Conservation (phyloP, 2,797 vertebrate genomes). For the Picus viridis region DNA sequence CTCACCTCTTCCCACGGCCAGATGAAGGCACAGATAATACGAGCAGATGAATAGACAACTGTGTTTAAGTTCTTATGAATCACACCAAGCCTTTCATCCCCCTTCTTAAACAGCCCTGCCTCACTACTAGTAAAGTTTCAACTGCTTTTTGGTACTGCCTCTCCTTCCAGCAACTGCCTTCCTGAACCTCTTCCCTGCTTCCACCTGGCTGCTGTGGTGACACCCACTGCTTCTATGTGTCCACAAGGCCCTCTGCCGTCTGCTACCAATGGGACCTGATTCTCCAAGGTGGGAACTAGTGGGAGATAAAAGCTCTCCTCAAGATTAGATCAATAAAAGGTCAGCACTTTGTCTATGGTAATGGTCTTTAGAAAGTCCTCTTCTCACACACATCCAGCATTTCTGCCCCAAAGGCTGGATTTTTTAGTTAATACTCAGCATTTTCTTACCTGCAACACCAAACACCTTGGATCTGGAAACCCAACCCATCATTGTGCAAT, state of each 20-base stretch:
- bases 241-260: rapidly evolving
- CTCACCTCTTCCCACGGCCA: conserved; percentile 58
- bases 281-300: neutral
- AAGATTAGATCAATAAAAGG: neutral
- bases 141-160: neutral
- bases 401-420: neutral
- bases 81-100: conserved; percentile 21
- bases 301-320: neutral
- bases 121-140: conserved; percentile 42
- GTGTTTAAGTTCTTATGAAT: conserved; percentile 3
- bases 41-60: conserved; percentile 28
- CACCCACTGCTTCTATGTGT: rapidly evolving
- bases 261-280: neutral
- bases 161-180: neutral
- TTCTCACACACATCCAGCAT: neutral
- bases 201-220: rapidly evolving
- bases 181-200: neutral
- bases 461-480: neutral
- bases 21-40: conserved; percentile 52
- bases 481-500: neutral
- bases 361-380: neutral
- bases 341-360: neutral
- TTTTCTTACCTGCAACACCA: conserved; percentile 45
- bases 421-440: neutral
- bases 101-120: conserved; percentile 38